Evolutionary conservation across 2,797 vertebrate species (phyloP).

Genomic region (Peromyscus attwateri): DNA sequence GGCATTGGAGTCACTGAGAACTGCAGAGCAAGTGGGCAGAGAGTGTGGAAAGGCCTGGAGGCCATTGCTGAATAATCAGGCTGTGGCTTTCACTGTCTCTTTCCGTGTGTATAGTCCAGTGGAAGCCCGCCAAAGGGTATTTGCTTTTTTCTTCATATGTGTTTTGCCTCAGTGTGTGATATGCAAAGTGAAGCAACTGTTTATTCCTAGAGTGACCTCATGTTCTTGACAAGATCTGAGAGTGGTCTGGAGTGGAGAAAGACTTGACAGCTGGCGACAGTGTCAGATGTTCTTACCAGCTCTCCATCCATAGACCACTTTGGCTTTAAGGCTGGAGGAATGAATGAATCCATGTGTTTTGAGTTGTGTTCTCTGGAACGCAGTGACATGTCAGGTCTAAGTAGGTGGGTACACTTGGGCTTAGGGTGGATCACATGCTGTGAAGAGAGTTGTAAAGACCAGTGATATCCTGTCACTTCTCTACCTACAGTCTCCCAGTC

Average conservation of each 20-base stretch:
- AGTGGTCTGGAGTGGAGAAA: neutral
- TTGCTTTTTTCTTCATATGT: neutral
- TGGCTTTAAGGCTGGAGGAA: neutral
- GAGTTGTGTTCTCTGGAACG: neutral
- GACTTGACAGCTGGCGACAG: neutral
- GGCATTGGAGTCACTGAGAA: neutral
- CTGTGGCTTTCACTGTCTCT: constrained; percentile 6
- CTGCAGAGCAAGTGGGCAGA: neutral
- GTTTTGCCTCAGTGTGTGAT: constrained; percentile 20
- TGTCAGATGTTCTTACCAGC: neutral
- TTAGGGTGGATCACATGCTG: neutral
- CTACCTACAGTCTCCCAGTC: neutral
- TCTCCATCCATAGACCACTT: neutral
- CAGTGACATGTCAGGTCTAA: neutral
- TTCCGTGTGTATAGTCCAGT: neutral
- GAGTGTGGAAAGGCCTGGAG: neutral
- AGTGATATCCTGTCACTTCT: neutral
- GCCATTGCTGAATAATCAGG: neutral
- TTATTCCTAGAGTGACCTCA: neutral
- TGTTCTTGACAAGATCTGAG: neutral
- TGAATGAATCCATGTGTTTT: neutral
- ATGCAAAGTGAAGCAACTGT: neutral
- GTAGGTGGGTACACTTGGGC: neutral
- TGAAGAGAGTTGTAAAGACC: constrained; percentile 19
- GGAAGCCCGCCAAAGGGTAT: neutral